Evolutionary conservation across 2,888 invertebrate species (phyloP), one percentile per base, ranked within the genome.

Genomic region (Proisotoma minuta): DNA sequence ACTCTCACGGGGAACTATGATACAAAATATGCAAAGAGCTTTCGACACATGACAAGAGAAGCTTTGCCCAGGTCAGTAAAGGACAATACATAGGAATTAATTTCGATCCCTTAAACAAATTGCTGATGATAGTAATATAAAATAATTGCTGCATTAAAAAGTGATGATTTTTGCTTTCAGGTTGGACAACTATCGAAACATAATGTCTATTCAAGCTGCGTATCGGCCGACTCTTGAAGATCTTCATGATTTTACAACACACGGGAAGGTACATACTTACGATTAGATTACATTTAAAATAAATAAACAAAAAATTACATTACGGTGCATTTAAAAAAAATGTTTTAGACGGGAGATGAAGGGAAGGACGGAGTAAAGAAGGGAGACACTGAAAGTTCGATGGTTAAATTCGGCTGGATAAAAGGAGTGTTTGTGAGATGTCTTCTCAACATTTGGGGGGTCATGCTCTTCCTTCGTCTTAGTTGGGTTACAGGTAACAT

Each of bases 401-500:
- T 83, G 70, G 72, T 91, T 54, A 96, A 97, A 81, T 94, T 97
- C 77, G 97, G 97, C 62, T 97, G 97, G 97, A 89, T 97, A 75
- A 89, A 94, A 79, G 72, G 97, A 22, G 97, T 98, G 54, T 81
- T 96, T 78, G 85, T 96, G 82, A 81, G 97, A 81, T 98, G 97
- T 79, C 85, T 98, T 24, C 85, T 98, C 76, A 97, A 97, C 79
- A 97, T 98, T 74, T 98, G 96, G 91, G 97, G 98, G 62, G 97
- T 98, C 59, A 98, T 98, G 95, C 84, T 98, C 57, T 98, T 98
- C 79, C 83, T 97, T 63, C 86, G 97, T 20, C 84, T 68, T 60
- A 92, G 94, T 28, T 98, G 98, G 98, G 95, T 98, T n/a, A n/a
- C n/a, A n/a, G n/a, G n/a, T n/a, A n/a, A n/a, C n/a, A n/a, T n/a